phyloP scores from a whole-genome alignment of 1,140 invertebrate species.

The Drosophila lacteicornis region DNA sequence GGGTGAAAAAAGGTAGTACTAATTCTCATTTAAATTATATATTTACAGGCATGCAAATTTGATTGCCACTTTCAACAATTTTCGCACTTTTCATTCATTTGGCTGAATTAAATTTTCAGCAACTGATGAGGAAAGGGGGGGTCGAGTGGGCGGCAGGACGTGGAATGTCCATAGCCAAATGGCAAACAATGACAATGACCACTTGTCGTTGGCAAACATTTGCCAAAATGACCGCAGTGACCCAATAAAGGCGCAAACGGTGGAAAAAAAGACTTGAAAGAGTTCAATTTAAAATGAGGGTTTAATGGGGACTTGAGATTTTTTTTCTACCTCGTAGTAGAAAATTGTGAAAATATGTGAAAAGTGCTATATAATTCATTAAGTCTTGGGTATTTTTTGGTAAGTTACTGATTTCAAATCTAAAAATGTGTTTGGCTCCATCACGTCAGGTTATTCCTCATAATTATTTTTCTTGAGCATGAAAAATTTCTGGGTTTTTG shows the following conservation, averaged over 20 bases:
- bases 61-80: slow-evolving; percentile 60
- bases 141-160: neutral
- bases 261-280: slow-evolving; percentile 37
- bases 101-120: slow-evolving; percentile 45
- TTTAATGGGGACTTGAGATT: neutral
- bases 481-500: no score
- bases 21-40: slow-evolving; percentile 68
- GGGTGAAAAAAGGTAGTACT: slow-evolving; percentile 38
- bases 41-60: slow-evolving; percentile 79
- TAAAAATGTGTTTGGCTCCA: neutral
- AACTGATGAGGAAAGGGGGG: neutral
- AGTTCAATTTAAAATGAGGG: slow-evolving; percentile 16
- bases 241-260: slow-evolving; percentile 24
- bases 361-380: no score
- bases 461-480: neutral
- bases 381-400: no score
- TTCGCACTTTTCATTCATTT: slow-evolving; percentile 28
- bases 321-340: neutral
- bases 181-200: slow-evolving; percentile 74
- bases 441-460: neutral
- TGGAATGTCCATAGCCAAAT: slow-evolving; percentile 42
- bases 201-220: slow-evolving; percentile 74
- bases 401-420: neutral
- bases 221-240: slow-evolving; percentile 60
- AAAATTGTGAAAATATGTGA: no score